These are phyloP conservation scores for Clarias magur DNA, from an alignment of 2,113 vertebrate species.

Conservation along the genomic window DNA sequence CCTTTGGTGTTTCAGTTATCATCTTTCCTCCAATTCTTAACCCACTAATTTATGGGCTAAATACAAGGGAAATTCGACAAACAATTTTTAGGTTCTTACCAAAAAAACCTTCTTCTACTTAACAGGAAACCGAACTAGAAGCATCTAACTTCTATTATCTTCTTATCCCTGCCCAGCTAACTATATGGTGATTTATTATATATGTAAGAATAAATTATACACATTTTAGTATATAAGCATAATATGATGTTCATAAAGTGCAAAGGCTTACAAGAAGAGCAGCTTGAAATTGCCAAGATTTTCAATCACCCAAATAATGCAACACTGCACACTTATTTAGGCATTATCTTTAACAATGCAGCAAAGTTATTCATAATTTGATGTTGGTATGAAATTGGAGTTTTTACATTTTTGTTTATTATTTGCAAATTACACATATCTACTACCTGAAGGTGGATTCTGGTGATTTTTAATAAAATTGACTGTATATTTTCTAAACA, in stretches of 20 bases:
- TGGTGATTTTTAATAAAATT: too few species aligned
- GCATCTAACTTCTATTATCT: background rate
- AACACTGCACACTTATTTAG: too few species aligned
- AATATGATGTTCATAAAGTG: too few species aligned
- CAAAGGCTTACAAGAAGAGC: background rate
- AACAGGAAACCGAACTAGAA: background rate
- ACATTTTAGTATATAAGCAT: background rate
- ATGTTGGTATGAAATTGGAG: too few species aligned
- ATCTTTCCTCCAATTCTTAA: slow-evolving; percentile 6
- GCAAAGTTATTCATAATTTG: too few species aligned
- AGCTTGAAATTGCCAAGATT: background rate
- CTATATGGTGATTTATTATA: background rate
- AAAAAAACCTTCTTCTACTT: background rate
- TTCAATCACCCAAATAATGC: too few species aligned
- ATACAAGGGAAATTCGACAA: background rate
- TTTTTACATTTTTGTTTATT: too few species aligned
- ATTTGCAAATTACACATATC: too few species aligned
- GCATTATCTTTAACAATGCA: too few species aligned
- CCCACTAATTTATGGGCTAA: background rate
- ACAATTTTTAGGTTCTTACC: background rate
- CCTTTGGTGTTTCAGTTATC: background rate
- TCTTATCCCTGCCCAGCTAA: background rate
- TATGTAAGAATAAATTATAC: background rate
- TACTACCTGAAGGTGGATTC: too few species aligned
- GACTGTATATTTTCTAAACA: too few species aligned